Evolutionary conservation across 2,888 invertebrate species (phyloP), one percentile per base, ranked within the genome.

Genomic region (Tholera decimalis): DNA sequence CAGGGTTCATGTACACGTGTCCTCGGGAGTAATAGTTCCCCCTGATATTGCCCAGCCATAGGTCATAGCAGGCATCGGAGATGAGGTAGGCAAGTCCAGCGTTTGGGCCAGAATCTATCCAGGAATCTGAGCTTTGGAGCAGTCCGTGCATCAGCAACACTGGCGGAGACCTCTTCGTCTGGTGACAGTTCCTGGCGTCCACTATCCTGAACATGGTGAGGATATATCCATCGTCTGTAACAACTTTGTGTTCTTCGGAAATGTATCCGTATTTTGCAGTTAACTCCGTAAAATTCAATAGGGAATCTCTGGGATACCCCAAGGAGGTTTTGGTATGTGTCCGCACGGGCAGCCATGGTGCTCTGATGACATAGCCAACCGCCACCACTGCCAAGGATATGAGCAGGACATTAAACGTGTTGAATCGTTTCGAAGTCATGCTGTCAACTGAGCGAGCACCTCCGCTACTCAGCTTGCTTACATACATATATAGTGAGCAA

Each of bases 1-100:
- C 85, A 0, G 94, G 88, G 56, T 92, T 70, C 82, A 93, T 77
- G 0, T 83, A 86, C 59, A 66, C 60, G 24, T 97, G 97, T 11
- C 86, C 90, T 30, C 80, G 67, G 7, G 96, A 95, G 84, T 97
- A 97, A 66, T 90, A 85, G 50, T 89, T 91, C 0, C 92, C 92
- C 22, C 92, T 83, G 49, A 81, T 80, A 55, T 91, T 91, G 8
- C 89, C 91, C 0, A 89, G 72, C 92, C 92, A 82, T 0, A 82
- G 59, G 20, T 82, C 81, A n/a, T 77, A 72, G 24, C 81, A 82
- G 3, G 80, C 80, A 30, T 83, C 83, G 0, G 89, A 75, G 2
- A 88, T 77, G 4, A 88, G 77, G 39, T 88, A 89, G 0, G 83
- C 87, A 1, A 89, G 64, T 8, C 86, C 86, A n/a, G 87, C 76